Evolutionary conservation across 2,888 invertebrate species (phyloP), one percentile per base, ranked within the genome.

Genomic region (Hoplodrina blanda): DNA sequence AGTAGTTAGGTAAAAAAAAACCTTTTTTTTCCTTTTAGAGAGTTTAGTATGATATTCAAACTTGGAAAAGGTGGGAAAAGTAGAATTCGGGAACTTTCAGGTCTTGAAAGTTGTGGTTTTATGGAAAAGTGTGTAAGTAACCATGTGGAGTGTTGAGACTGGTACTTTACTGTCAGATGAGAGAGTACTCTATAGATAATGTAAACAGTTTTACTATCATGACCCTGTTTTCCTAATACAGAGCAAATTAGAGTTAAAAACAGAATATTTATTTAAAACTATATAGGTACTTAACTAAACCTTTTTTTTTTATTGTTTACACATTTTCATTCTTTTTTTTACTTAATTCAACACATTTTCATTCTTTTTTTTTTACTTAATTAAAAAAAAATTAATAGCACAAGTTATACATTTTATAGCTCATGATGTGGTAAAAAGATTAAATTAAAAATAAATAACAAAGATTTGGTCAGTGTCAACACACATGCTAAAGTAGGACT

Each of bases 401-500:
- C 11, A 46, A 56, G 41, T 4, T 50, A 44, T 44, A 37, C n/a
- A 19, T 13, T 50, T n/a, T 19, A n/a, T 15, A 69, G 17, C 59
- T 25, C 41, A 33, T 19, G 2, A 30, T 49, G 20, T 41, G 10
- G 37, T 54, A 41, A 54, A 69, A 20, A 61, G 3, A 56, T 41
- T 61, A 62, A 44, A 60, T 49, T 53, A 61, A 56, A 55, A 76
- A 65, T 76, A 63, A 64, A 80, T 77, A 69, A 69, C 64, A 66
- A 59, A 41, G 60, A 78, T 80, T 78, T 80, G 76, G 80, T 71
- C 76, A 60, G 44, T 70, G 64, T 70, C 20, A 30, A 69, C 62
- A 70, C 64, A 79, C 6, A 6, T 17, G 15, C 20, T 56, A 55
- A 2, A 78, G 6, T 63, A 60, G 15, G 17, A 62, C 52, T 67